phyloP scores from a whole-genome alignment of 2,888 invertebrate species.

The Dolichopus griseipennis region DNA sequence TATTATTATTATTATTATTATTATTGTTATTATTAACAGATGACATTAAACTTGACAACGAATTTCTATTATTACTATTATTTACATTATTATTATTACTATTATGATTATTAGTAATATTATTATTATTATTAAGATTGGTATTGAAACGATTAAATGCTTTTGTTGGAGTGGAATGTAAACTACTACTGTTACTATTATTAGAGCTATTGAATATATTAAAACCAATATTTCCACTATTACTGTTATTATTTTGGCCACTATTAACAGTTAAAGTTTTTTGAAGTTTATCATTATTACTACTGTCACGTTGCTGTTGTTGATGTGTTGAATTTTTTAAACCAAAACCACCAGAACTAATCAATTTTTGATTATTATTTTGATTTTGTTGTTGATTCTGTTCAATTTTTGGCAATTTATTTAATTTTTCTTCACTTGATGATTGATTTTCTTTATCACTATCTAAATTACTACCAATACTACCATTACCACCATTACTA shows the following conservation, averaged over 20 bases:
- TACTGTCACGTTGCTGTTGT: not conserved
- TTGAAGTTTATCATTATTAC: not conserved
- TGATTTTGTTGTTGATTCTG: conserved; percentile 25
- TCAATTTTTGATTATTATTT: conserved; percentile 22
- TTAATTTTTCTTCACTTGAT: conserved; percentile 46
- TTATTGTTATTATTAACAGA: conserved; percentile 29
- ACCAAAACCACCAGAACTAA: conserved; percentile 14
- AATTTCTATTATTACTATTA: conserved; percentile 32
- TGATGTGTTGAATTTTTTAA: conserved; percentile 12
- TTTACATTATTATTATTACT: conserved; percentile 32
- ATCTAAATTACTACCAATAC: conserved; percentile 53
- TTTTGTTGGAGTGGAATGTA: conserved; percentile 23
- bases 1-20: conserved; percentile 24
- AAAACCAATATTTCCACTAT: conserved; percentile 30
- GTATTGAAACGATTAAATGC: conserved; percentile 21
- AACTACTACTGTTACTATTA: conserved; percentile 14
- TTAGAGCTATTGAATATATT: conserved; percentile 24
- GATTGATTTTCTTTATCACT: conserved; percentile 67
- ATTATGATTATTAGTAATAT: conserved; percentile 24
- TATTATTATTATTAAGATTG: conserved; percentile 18
- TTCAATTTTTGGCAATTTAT: conserved; percentile 37
- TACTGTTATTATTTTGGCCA: conserved; percentile 8
- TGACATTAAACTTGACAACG: conserved; percentile 26
- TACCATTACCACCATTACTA: conserved; percentile 41
- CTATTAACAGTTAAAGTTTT: not conserved